These are phyloP conservation scores for Pseudorasbora parva DNA, from an alignment of 2,113 vertebrate genomes.

Conservation along the genomic window DNA sequence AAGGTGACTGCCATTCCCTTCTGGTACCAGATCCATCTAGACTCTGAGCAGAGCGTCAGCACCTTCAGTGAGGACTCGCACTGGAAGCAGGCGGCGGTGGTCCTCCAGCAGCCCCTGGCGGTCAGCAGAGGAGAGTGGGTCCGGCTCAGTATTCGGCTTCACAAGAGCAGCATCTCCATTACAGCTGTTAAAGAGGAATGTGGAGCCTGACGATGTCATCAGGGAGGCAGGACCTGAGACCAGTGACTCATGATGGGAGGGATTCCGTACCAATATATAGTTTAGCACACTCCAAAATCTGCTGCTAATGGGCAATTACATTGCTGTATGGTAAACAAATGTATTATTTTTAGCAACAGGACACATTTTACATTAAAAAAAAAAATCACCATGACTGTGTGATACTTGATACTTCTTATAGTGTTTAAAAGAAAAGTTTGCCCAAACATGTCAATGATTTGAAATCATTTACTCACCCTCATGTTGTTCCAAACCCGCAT, in stretches of 20 bases:
- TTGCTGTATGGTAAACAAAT: not conserved
- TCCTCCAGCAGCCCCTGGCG: slow-evolving; percentile 84
- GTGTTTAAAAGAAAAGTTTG: not conserved
- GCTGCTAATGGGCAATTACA: not conserved
- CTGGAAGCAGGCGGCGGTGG: slow-evolving; percentile 95
- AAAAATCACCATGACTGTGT: not conserved
- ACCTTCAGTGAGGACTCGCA: slow-evolving; percentile 86
- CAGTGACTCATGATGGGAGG: not conserved
- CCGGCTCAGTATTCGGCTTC: slow-evolving; percentile 81
- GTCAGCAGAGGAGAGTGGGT: slow-evolving; percentile 85
- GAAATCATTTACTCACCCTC: not conserved
- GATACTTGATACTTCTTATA: not conserved
- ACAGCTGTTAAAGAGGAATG: slow-evolving; percentile 62
- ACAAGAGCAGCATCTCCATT: slow-evolving; percentile 93
- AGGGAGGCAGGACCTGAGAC: not conserved
- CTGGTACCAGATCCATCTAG: slow-evolving; percentile 92
- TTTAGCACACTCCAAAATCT: not conserved
- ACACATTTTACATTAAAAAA: slow-evolving; percentile 26
- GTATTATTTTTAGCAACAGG: slow-evolving; percentile 7
- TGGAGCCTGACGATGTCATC: not conserved
- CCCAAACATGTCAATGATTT: not conserved
- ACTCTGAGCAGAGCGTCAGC: slow-evolving; percentile 82
- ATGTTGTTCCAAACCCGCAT: too few species aligned
- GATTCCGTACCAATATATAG: not conserved
- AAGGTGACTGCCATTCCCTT: slow-evolving; percentile 90